Evolutionary conservation across 35 echinoderm and acorn worm genomes (phyloP).

Genomic region (Antedon bifida): DNA sequence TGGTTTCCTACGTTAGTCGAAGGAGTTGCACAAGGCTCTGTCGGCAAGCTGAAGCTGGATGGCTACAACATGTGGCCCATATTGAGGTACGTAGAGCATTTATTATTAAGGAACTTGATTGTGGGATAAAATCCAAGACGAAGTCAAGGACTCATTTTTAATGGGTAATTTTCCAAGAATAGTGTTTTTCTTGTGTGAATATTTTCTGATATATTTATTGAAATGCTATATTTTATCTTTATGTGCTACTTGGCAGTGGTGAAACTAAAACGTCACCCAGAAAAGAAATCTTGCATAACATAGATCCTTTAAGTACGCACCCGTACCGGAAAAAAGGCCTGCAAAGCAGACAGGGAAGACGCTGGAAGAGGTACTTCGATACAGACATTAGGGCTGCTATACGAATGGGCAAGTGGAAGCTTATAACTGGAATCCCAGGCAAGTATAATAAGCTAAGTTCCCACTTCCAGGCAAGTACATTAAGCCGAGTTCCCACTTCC

Average conservation of each 20-base stretch:
- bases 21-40: conserved; percentile 12
- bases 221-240: too few relatives aligned
- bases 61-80: conserved; percentile 48
- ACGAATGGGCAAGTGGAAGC: conserved; percentile 51
- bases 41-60: conserved; percentile 26
- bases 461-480: neutral
- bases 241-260: too few relatives aligned
- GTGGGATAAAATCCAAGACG: too few relatives aligned
- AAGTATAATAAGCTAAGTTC: neutral
- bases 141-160: too few relatives aligned
- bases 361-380: neutral
- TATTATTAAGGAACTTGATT: too few relatives aligned
- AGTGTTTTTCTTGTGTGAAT: too few relatives aligned
- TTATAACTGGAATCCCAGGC: conserved; percentile 30
- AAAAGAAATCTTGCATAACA: conserved; percentile 40
- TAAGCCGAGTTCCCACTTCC: neutral
- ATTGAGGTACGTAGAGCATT: conserved; percentile 43
- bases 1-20: conserved; percentile 56
- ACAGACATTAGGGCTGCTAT: conserved; percentile 36
- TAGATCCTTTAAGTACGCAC: conserved; percentile 20
- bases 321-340: neutral
- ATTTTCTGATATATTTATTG: too few relatives aligned
- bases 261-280: neutral
- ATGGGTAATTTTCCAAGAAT: too few relatives aligned
- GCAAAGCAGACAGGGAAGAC: neutral